Conservation (phyloP, 30 jellyfish, hydroid and myxozoan species). For the Turritopsis dohrnii region DNA sequence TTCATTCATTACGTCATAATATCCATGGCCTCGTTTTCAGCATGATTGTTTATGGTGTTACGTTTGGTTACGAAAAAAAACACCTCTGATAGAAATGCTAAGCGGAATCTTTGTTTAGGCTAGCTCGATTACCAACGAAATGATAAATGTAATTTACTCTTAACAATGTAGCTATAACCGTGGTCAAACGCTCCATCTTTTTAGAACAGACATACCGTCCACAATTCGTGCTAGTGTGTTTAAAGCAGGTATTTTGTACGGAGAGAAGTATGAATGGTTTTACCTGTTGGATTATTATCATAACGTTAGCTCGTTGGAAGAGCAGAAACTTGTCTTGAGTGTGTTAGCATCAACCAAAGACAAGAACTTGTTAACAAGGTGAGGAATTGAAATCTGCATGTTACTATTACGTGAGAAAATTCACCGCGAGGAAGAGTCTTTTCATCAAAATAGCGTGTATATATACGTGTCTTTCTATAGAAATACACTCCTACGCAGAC, state of each 20-base stretch:
- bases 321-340: background rate
- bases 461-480: too few relatives aligned
- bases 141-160: background rate
- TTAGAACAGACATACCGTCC: background rate
- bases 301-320: background rate
- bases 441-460: too few relatives aligned
- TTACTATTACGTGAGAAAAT: too few relatives aligned
- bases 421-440: too few relatives aligned
- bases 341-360: constrained; percentile 1
- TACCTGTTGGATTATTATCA: background rate
- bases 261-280: constrained; percentile 3
- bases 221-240: background rate
- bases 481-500: too few relatives aligned
- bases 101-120: too few relatives aligned
- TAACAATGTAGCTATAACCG: background rate
- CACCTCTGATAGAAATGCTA: too few relatives aligned
- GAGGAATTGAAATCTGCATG: background rate
- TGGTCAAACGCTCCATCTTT: background rate
- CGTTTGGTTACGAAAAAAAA: too few relatives aligned
- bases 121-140: background rate
- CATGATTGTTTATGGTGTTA: too few relatives aligned
- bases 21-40: too few relatives aligned
- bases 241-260: constrained; percentile 19
- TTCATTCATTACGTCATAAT: too few relatives aligned
- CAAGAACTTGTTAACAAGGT: background rate